Evolutionary conservation across 2,113 vertebrate species (phyloP).

Genomic region (Charadrius vociferus): DNA sequence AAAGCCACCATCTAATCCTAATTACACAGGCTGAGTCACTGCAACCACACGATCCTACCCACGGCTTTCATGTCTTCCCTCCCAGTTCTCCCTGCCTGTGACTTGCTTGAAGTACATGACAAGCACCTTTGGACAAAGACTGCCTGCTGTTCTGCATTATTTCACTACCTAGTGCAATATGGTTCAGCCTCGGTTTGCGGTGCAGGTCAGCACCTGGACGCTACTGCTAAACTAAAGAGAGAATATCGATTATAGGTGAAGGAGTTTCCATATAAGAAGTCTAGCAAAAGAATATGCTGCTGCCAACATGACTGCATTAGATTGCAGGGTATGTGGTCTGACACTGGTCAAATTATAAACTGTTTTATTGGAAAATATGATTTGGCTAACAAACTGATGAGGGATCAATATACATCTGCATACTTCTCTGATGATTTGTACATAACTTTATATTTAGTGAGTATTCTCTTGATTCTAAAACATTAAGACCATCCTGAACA

Average conservation of each 20-base stretch:
- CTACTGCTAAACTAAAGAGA: neutral
- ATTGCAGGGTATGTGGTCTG: neutral
- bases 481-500: neutral
- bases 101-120: neutral
- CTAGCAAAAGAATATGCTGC: neutral
- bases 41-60: neutral
- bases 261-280: neutral
- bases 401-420: neutral
- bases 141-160: neutral
- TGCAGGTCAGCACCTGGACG: neutral
- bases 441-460: neutral
- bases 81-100: neutral
- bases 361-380: neutral
- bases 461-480: neutral
- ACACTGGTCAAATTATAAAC: neutral
- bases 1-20: neutral
- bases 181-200: neutral
- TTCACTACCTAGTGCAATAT: neutral
- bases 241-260: neutral
- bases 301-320: neutral
- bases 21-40: neutral
- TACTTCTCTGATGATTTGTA: neutral
- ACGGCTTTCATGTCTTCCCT: neutral
- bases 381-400: neutral
- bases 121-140: neutral